These are phyloP conservation scores for Carapus acus DNA, from an alignment of 2,797 vertebrate genomes.

Conservation along the genomic window DNA sequence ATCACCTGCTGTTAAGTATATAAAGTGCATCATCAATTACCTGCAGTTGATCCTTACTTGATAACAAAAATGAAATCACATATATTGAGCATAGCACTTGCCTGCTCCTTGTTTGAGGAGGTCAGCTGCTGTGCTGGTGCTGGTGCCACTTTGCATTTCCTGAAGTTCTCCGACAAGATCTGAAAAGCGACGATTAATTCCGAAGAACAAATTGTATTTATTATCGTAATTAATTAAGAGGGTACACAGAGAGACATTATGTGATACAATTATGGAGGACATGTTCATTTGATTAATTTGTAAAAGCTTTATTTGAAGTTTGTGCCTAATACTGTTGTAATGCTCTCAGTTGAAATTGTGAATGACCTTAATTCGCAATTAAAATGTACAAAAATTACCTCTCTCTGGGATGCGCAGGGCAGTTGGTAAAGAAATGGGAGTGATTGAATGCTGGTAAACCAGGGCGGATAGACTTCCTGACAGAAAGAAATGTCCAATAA, in stretches of 20 bases:
- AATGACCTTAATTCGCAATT: background rate
- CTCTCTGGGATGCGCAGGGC: conserved; percentile 80
- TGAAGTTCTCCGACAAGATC: conserved; percentile 80
- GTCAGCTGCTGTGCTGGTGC: conserved; percentile 86
- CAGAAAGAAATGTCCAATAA: conserved; percentile 8
- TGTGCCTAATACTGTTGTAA: no score
- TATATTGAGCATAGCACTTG: conserved; percentile 33
- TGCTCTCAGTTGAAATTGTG: no score
- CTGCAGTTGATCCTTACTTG: background rate
- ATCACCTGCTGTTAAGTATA: conserved; percentile 29
- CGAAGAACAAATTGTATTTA: no score
- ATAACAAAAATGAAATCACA: background rate
- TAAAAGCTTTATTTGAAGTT: no score
- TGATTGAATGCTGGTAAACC: conserved; percentile 91
- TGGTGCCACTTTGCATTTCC: conserved; percentile 72
- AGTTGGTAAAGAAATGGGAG: conserved; percentile 86
- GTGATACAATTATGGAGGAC: no score
- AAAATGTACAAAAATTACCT: conserved; percentile 62
- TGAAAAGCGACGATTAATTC: conserved; percentile 48
- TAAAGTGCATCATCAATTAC: conserved; percentile 16
- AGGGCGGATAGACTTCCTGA: conserved; percentile 87
- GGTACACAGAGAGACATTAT: no score
- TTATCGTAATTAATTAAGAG: no score
- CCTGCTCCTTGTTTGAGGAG: conserved; percentile 89
- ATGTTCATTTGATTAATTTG: no score